A percentile compares a stretch with the other conserved stretches of the same genome.
phyloP scores from a whole-genome alignment of 2,888 invertebrate species.

The Eledona agricola region DNA sequence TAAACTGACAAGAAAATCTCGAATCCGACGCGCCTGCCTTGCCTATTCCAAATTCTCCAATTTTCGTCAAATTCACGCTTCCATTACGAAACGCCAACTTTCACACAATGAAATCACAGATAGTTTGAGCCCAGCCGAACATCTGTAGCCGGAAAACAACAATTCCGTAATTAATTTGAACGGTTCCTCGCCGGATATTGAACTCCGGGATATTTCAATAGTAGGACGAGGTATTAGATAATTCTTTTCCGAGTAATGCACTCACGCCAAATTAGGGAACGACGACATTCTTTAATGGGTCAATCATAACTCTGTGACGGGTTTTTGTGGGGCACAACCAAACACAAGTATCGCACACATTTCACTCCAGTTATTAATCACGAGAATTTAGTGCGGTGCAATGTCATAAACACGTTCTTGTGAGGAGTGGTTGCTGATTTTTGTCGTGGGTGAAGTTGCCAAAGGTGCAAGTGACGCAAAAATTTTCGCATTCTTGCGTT shows the following conservation, averaged over 20 bases:
- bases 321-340: too few species aligned
- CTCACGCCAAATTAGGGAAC: constrained; percentile 22
- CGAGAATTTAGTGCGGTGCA: too few species aligned
- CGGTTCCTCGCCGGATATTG: constrained; percentile 24
- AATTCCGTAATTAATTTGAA: constrained; percentile 17
- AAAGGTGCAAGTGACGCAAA: too few species aligned
- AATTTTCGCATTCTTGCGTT: too few species aligned
- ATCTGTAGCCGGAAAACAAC: background rate
- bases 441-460: too few species aligned
- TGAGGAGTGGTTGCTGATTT: too few species aligned
- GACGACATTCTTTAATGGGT: constrained; percentile 15
- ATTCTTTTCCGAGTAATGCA: constrained; percentile 26
- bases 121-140: too few species aligned
- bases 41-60: constrained; percentile 9
- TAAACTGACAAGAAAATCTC: constrained; percentile 7
- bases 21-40: constrained; percentile 11
- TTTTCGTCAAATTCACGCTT: constrained; percentile 13
- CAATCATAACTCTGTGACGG: constrained; percentile 15
- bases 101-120: constrained; percentile 14
- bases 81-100: constrained; percentile 11
- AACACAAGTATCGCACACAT: too few species aligned
- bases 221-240: constrained; percentile 26
- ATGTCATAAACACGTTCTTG: too few species aligned
- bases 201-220: constrained; percentile 16
- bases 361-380: too few species aligned